Percentiles rank a stretch among this genome's conserved stretches.
Conservation (phyloP, 2,888 invertebrate species). For the Carabus problematicus region DNA sequence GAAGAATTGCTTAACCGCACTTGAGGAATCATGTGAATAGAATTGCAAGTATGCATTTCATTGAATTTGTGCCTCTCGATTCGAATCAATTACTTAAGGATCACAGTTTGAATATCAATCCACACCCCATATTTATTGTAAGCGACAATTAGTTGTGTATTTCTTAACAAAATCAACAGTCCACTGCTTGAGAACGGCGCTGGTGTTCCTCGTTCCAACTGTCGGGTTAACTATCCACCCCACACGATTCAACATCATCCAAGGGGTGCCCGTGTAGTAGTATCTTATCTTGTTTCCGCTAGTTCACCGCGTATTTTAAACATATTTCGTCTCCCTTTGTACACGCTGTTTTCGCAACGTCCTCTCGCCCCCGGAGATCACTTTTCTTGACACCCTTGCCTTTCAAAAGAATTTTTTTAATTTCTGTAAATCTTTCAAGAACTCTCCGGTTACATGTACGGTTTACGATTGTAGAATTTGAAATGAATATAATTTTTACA, state of each 20-base stretch:
- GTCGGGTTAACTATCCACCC: neutral
- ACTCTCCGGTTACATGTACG: constrained; percentile 12
- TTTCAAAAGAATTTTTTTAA: constrained; percentile 37
- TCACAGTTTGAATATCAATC: neutral
- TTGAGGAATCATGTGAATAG: too few relatives aligned
- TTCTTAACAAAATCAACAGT: neutral
- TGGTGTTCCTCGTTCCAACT: neutral
- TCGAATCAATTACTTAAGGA: too few relatives aligned
- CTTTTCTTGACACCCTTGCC: neutral
- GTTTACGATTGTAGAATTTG: constrained; percentile 42
- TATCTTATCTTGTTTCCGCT: constrained; percentile 41
- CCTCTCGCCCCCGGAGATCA: neutral
- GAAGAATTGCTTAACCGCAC: neutral
- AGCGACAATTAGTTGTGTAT: neutral
- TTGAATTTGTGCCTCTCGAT: too few relatives aligned
- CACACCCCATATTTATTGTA: neutral
- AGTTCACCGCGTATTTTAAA: constrained; percentile 41
- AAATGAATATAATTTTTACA: constrained; percentile 36
- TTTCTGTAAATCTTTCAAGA: constrained; percentile 42
- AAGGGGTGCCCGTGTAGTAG: neutral
- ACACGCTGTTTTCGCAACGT: constrained; percentile 19
- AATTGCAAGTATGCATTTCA: too few relatives aligned
- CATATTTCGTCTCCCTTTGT: constrained; percentile 39
- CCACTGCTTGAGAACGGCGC: constrained; percentile 6
- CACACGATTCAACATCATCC: neutral